Percentiles rank a stretch among this genome's conserved stretches.
Evolutionary conservation across 2,113 vertebrate species (phyloP).

Genomic region (Sinosuthora webbiana): DNA sequence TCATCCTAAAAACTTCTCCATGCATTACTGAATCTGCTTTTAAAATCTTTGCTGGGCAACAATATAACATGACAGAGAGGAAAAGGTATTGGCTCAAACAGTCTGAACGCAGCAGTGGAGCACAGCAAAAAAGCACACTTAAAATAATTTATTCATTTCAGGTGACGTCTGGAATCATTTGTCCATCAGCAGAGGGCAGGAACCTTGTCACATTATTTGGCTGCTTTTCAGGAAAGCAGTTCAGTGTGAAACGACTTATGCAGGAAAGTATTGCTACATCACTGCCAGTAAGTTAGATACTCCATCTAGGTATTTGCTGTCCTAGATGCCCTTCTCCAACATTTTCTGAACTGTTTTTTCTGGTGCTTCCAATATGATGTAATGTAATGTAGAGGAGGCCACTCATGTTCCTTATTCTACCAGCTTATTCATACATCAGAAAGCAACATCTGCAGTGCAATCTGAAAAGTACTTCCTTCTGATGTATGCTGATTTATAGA

Average conservation of each 20-base stretch:
- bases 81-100: background rate
- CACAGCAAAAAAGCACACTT: background rate
- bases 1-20: background rate
- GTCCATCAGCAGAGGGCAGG: background rate
- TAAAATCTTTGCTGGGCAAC: background rate
- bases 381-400: background rate
- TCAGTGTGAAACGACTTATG: background rate
- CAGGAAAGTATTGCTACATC: background rate
- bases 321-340: background rate
- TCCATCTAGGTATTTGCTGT: background rate
- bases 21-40: background rate
- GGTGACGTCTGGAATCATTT: background rate
- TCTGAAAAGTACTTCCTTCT: background rate
- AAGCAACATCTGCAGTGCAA: background rate
- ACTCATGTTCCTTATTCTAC: background rate
- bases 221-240: background rate
- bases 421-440: background rate
- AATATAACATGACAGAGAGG: background rate
- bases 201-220: background rate
- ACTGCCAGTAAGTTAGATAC: background rate
- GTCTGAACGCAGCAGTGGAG: background rate
- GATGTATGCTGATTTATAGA: background rate
- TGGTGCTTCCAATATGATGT: background rate
- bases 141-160: background rate
- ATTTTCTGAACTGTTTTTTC: background rate